These are phyloP conservation scores for Neuroterus valhalla DNA, from an alignment of 1,140 invertebrate species.

Conservation along the genomic window DNA sequence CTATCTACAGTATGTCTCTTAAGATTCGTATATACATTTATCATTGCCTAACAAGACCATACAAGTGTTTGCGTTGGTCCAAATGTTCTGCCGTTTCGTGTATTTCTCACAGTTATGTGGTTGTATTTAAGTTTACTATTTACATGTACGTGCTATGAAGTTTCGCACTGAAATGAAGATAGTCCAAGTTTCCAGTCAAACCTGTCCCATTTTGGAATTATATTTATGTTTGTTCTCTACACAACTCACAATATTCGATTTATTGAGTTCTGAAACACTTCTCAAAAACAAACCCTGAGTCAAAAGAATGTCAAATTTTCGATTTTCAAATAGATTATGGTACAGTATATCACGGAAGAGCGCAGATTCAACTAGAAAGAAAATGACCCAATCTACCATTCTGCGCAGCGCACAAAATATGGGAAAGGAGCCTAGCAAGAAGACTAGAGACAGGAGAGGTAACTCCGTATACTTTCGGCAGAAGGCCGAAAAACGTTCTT, in stretches of 20 bases:
- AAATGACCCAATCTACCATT: not conserved
- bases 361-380: no score
- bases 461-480: no score
- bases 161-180: constrained; percentile 30
- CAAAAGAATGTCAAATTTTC: no score
- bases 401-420: not conserved
- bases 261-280: no score
- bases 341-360: no score
- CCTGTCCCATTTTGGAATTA: not conserved
- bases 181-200: constrained; percentile 3
- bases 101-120: not conserved
- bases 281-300: no score
- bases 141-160: constrained; percentile 20
- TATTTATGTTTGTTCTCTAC: not conserved
- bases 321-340: no score
- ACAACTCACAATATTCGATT: no score
- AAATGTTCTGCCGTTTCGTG: not conserved
- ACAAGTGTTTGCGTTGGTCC: constrained; percentile 18
- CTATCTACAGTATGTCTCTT: not conserved
- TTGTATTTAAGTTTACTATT: constrained; percentile 22
- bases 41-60: constrained; percentile 14
- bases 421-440: no score
- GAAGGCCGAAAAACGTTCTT: no score
- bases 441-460: no score
- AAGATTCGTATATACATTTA: not conserved